Conservation (phyloP, 1,140 invertebrate genomes). For the Drosophila kanapiae region DNA sequence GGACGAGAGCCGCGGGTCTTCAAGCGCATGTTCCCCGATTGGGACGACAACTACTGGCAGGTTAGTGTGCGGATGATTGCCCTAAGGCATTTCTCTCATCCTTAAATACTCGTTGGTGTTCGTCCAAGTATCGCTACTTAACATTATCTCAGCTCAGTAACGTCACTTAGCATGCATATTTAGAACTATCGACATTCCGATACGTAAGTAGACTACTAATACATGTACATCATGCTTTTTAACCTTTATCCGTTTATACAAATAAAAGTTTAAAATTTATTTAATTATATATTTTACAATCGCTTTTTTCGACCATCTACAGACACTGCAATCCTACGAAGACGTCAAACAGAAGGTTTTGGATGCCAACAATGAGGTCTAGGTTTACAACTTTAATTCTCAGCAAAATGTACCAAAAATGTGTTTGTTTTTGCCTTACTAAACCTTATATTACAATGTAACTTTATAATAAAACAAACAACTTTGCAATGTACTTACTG, state of each 20-base stretch:
- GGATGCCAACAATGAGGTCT: constrained; percentile 73
- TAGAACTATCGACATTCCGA: constrained; percentile 20
- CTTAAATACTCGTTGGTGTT: constrained; percentile 6
- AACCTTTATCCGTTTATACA: not conserved
- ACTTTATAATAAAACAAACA: constrained; percentile 28
- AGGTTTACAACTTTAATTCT: constrained; percentile 40
- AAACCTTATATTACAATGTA: constrained; percentile 9
- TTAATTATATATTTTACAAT: not conserved
- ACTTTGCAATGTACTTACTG: constrained; percentile 8
- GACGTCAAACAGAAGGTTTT: constrained; percentile 64
- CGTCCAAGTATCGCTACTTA: constrained; percentile 19
- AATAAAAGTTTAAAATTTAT: not conserved
- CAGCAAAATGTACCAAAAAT: constrained; percentile 72
- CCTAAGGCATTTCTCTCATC: not conserved
- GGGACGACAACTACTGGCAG: constrained; percentile 89
- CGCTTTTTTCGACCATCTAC: not conserved
- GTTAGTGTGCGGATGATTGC: constrained; percentile 79
- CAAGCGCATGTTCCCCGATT: constrained; percentile 89
- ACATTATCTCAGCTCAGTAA: constrained; percentile 22
- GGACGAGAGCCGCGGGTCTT: constrained; percentile 89
- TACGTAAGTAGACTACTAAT: constrained; percentile 53
- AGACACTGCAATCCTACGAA: constrained; percentile 69
- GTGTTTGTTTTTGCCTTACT: constrained; percentile 52
- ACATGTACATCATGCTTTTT: constrained; percentile 13
- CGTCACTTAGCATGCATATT: constrained; percentile 28